Base-by-base conservation (phyloP, 2,797 vertebrate species). In the Carcharodon carcharias region DNA sequence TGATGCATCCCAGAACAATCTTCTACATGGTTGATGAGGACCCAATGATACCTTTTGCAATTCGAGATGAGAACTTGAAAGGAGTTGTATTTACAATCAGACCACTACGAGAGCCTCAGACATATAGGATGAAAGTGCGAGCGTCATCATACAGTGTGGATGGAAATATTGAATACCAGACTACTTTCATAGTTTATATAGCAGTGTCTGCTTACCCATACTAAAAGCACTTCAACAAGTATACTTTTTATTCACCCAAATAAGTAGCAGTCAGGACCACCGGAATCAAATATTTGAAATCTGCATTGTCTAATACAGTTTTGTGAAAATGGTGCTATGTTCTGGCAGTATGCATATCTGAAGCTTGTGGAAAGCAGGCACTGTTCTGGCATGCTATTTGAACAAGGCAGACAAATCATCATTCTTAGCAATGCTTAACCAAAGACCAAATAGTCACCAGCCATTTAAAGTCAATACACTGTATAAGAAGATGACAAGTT, bases 181-280 rank as follows among this genome's bases (percentile, higher is more conserved):
- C 99, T 40, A 99, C 99, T 63, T 99, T 99, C 97, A 99, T 99
- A 56, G 98, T 99, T 65, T 99, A 99, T 96, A 99, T 99, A 96
- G 98, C 99, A 0, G 99, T 99, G 96, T 99, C 99, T 2, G 98
- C 99, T 97, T 99, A 99, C 97, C 99, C 99, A 0, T 99, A 99
- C 97, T 99, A 98, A 97, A 45, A 97, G 97, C 97, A 97, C 98
- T 98, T 98, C 98, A 97, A 77, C 96, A 95, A 73, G 82, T 96
- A 96, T 96, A 63, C 9, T 95, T 77, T 95, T 95, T 73, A 95
- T 77, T 31, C 94, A 95, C 94, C 28, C 94, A 77, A 95, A 1
- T 95, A 95, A 95, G 23, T 31, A 77, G 69, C 26, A 71, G 40
- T 54, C 67, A 95, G 54, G 28, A 73, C 50, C 69, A 56, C 67